phyloP scores from a whole-genome alignment of 2,797 vertebrate genomes.

The Telmatherina bonti region DNA sequence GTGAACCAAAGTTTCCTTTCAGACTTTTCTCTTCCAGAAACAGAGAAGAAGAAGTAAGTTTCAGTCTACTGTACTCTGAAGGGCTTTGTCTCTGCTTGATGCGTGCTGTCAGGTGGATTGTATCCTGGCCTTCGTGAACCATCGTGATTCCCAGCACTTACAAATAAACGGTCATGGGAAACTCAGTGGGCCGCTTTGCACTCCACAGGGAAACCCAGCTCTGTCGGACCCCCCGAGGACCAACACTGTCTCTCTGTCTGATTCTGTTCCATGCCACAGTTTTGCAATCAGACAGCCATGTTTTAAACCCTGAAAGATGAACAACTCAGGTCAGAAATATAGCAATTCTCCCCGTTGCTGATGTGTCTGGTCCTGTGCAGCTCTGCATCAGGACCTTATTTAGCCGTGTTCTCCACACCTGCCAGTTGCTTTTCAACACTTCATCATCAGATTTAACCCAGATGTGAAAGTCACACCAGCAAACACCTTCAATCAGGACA shows the following conservation, averaged over 20 bases:
- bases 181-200: constrained; percentile 60
- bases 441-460: too few species aligned
- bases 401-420: not conserved
- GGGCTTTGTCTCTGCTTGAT: constrained; percentile 20
- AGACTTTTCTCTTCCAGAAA: not conserved
- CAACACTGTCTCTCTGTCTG: constrained; percentile 69
- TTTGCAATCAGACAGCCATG: constrained; percentile 31
- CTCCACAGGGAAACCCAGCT: constrained; percentile 65
- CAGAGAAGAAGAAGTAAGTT: not conserved
- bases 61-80: constrained; percentile 23
- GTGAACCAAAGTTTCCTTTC: not conserved
- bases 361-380: constrained; percentile 3
- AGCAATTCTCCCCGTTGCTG: not conserved
- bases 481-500: too few species aligned
- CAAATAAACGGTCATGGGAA: constrained; percentile 79
- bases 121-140: constrained; percentile 48
- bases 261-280: constrained; percentile 64
- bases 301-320: constrained; percentile 12
- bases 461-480: too few species aligned
- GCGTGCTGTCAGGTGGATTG: constrained; percentile 60
- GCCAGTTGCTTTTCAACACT: too few species aligned
- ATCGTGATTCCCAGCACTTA: constrained; percentile 53
- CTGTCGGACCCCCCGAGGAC: constrained; percentile 63
- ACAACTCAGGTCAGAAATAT: not conserved
- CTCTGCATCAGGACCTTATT: too few species aligned